These are phyloP conservation scores for Sciaenops ocellatus DNA, from an alignment of 2,797 vertebrate genomes.

Conservation along the genomic window DNA sequence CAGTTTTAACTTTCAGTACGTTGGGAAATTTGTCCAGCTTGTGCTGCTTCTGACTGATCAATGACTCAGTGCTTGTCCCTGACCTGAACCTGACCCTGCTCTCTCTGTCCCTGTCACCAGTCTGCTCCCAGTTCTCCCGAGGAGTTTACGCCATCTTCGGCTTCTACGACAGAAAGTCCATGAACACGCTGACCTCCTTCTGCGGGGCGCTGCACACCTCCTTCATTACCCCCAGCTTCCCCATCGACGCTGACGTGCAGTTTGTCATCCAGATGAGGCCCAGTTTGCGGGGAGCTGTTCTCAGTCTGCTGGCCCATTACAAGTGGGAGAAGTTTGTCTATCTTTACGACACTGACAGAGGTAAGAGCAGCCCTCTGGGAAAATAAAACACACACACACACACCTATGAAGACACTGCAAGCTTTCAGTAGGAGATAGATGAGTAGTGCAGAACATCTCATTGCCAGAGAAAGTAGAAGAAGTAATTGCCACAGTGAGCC, in stretches of 20 bases:
- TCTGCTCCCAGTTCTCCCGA: slow-evolving; percentile 98
- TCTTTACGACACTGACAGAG: slow-evolving; percentile 98
- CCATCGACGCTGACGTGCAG: slow-evolving; percentile 95
- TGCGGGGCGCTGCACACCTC: slow-evolving; percentile 98
- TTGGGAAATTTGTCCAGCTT: slow-evolving; percentile 2
- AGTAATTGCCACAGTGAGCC: slow-evolving; percentile 17
- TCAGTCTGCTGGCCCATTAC: slow-evolving; percentile 93
- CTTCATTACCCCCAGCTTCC: slow-evolving; percentile 97
- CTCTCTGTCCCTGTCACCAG: slow-evolving; percentile 82
- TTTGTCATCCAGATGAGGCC: slow-evolving; percentile 99
- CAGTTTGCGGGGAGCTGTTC: slow-evolving; percentile 90
- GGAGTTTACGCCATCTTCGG: slow-evolving; percentile 99
- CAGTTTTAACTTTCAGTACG: neutral
- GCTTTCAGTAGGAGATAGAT: slow-evolving; percentile 8
- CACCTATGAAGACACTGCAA: slow-evolving; percentile 3
- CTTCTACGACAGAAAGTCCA: slow-evolving; percentile 98
- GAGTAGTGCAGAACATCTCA: slow-evolving; percentile 20
- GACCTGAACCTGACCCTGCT: slow-evolving; percentile 29
- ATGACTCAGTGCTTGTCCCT: slow-evolving; percentile 37
- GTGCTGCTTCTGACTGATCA: slow-evolving; percentile 1
- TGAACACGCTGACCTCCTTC: slow-evolving; percentile 98
- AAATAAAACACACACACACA: slow-evolving; percentile 16
- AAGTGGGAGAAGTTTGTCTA: slow-evolving; percentile 99
- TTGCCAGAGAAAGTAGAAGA: slow-evolving; percentile 29
- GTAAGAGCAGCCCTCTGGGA: slow-evolving; percentile 81